phyloP scores from a whole-genome alignment of 2,797 vertebrate species.

The Caiman crocodilus region DNA sequence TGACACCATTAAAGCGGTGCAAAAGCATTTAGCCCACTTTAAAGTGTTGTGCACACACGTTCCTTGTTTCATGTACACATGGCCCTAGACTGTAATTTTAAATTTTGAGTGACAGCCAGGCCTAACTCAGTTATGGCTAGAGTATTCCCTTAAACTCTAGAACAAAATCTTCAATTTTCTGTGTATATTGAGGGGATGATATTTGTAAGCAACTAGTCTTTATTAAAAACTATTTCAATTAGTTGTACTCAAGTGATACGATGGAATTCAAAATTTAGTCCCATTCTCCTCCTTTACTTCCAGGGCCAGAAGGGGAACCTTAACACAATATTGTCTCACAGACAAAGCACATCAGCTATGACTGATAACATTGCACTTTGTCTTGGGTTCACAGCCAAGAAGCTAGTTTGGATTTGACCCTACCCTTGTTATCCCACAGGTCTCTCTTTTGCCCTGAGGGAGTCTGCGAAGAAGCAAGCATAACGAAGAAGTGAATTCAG shows the following conservation, averaged over 20 bases:
- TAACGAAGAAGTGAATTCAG: not conserved
- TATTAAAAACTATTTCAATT: not conserved
- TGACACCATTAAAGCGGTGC: no score
- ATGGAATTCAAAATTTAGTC: slow-evolving; percentile 45
- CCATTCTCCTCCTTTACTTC: slow-evolving; percentile 19
- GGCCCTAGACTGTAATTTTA: not conserved
- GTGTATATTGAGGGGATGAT: not conserved
- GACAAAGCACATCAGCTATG: slow-evolving; percentile 32
- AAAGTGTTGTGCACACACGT: no score
- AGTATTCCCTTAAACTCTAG: not conserved
- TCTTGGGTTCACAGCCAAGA: slow-evolving; percentile 23
- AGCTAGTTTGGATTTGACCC: slow-evolving; percentile 48
- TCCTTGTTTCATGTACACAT: no score
- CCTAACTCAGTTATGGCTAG: not conserved
- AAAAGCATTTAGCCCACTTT: no score
- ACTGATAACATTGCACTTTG: slow-evolving; percentile 45
- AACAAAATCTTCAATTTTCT: not conserved
- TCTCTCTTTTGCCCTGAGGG: slow-evolving; percentile 12
- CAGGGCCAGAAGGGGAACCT: slow-evolving; percentile 4
- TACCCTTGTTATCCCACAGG: slow-evolving; percentile 10
- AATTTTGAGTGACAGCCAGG: not conserved
- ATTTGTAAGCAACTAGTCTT: slow-evolving; percentile 33
- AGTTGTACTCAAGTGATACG: not conserved
- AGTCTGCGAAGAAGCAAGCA: not conserved
- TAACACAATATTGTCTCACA: slow-evolving; percentile 18